Percentiles rank a stretch among this genome's conserved stretches.
Evolutionary conservation across 2,797 vertebrate genomes (phyloP).

Genomic region (Hafferia zeledoni): DNA sequence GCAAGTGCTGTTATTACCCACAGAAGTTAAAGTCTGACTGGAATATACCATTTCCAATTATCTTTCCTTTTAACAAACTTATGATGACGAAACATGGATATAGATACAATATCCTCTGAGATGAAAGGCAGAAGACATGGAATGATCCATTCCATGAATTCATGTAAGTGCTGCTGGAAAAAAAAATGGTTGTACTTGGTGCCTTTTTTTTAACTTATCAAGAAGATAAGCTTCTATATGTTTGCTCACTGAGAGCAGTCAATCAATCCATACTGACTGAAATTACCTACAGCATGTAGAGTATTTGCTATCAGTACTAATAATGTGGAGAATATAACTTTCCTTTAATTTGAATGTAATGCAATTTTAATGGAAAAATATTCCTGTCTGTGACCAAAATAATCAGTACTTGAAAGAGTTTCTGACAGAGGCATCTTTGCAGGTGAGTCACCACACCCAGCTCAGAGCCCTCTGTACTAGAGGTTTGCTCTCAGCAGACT

Average conservation of each 20-base stretch:
- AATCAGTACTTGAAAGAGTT: neutral
- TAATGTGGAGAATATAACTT: neutral
- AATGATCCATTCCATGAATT: neutral
- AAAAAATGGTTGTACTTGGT: neutral
- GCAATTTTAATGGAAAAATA: neutral
- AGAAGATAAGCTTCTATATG: neutral
- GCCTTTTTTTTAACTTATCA: neutral
- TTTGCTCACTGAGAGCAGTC: neutral
- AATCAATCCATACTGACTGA: neutral
- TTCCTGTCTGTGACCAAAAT: neutral
- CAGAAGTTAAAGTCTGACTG: neutral
- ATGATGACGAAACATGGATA: neutral
- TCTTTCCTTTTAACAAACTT: neutral
- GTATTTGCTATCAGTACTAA: neutral
- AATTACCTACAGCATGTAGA: fast-evolving
- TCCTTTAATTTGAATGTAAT: neutral
- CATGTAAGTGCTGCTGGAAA: neutral
- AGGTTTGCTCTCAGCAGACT: neutral
- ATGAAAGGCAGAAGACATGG: neutral
- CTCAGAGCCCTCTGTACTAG: neutral
- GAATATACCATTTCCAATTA: neutral
- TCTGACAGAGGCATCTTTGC: neutral
- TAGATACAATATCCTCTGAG: neutral
- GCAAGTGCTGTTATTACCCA: neutral
- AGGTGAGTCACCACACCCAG: neutral